phyloP scores from a whole-genome alignment of 2,888 invertebrate species.

The Trichogramma evanescens region DNA sequence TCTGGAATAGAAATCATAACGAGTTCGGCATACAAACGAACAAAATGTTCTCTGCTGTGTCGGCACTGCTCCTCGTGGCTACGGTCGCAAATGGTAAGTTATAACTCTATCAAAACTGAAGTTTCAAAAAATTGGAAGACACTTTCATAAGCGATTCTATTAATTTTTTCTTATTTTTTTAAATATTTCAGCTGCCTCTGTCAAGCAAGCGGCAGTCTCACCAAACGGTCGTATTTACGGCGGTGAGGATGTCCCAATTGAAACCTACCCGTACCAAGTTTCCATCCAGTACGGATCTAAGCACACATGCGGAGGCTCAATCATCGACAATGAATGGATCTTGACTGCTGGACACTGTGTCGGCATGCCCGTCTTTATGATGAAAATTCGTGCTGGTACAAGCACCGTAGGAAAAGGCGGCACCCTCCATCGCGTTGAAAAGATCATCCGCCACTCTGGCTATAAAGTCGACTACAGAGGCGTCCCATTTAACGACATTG shows the following conservation, averaged over 20 bases:
- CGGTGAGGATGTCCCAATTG: constrained; percentile 48
- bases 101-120: neutral
- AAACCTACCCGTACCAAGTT: constrained; percentile 50
- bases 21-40: neutral
- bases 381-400: constrained; percentile 38
- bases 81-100: neutral
- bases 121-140: neutral
- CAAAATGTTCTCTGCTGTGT: neutral
- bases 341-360: constrained; percentile 56
- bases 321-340: constrained; percentile 49
- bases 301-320: constrained; percentile 54
- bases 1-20: neutral
- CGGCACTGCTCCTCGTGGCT: neutral
- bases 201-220: neutral
- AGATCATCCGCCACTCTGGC: constrained; percentile 50
- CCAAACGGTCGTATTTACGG: constrained; percentile 47
- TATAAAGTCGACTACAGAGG: constrained; percentile 45
- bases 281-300: constrained; percentile 44
- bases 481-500: constrained; percentile 47
- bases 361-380: too few relatives aligned
- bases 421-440: constrained; percentile 44
- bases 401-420: constrained; percentile 50
- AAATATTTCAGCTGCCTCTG: neutral
- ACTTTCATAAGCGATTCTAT: neutral
- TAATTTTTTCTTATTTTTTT: neutral